Conservation (phyloP, 2,888 invertebrate genomes). For the Yponomeuta evonymella region DNA sequence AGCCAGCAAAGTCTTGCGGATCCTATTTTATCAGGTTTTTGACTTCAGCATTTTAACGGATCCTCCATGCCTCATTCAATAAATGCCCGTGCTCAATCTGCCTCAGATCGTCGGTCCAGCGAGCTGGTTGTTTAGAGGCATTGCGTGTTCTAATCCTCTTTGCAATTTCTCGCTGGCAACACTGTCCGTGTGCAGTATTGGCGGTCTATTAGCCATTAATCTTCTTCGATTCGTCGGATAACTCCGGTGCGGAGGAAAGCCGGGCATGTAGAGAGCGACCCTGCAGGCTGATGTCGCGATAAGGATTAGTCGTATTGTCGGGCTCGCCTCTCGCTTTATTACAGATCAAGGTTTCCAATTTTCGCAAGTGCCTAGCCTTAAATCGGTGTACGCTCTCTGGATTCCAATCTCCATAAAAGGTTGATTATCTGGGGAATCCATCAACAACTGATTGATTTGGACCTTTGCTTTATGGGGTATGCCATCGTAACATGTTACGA, state of each 20-base stretch:
- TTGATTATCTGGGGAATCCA: too few species aligned
- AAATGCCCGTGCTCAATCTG: too few species aligned
- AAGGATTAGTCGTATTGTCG: conserved; percentile 30
- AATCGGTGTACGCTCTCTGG: background rate
- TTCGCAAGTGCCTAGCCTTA: background rate
- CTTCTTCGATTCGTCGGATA: conserved; percentile 50
- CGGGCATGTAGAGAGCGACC: conserved; percentile 32
- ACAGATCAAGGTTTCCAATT: conserved; percentile 4
- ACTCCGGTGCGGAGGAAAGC: conserved; percentile 40
- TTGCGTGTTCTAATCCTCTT: background rate
- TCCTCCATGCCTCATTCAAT: too few species aligned
- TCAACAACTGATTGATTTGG: too few species aligned
- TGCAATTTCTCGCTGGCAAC: background rate
- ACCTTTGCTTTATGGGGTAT: too few species aligned
- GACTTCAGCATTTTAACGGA: too few species aligned
- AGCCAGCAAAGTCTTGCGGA: too few species aligned
- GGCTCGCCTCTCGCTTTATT: conserved; percentile 1
- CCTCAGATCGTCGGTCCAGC: too few species aligned
- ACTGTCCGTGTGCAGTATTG: conserved; percentile 3
- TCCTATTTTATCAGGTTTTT: too few species aligned
- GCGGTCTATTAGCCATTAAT: conserved; percentile 34
- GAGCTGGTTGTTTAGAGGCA: too few species aligned
- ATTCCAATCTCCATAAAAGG: too few species aligned
- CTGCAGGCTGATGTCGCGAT: conserved; percentile 28
- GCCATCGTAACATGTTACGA: background rate